Evolutionary conservation across 2,888 invertebrate species (phyloP).

Genomic region (Allacma fusca): DNA sequence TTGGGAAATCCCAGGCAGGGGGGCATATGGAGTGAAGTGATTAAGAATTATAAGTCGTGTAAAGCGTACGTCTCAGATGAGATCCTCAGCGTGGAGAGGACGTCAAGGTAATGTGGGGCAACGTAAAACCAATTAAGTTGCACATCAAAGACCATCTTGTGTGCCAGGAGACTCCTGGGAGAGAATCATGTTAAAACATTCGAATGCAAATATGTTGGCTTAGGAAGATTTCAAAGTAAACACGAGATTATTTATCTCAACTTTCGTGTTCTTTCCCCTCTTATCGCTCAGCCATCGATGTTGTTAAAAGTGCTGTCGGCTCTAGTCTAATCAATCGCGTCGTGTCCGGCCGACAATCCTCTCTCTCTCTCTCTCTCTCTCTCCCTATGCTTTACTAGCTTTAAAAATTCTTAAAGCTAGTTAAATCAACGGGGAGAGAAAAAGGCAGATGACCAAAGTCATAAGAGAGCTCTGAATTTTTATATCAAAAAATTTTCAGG

Average conservation of each 20-base stretch:
- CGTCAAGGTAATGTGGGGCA: constrained; percentile 39
- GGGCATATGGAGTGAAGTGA: constrained; percentile 29
- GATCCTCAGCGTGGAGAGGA: background rate
- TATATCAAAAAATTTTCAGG: background rate
- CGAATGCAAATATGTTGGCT: constrained; percentile 33
- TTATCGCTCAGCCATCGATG: constrained; percentile 26
- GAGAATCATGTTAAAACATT: background rate
- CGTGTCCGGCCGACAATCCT: constrained; percentile 32
- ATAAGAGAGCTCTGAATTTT: background rate
- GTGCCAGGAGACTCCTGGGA: background rate
- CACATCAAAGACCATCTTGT: background rate
- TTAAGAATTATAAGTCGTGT: constrained; percentile 13
- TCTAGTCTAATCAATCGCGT: constrained; percentile 48
- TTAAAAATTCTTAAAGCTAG: no score
- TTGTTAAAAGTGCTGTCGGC: constrained; percentile 46
- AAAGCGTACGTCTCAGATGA: no score
- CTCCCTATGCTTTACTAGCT: background rate
- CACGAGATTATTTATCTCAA: constrained; percentile 35
- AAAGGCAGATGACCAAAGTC: background rate
- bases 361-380: background rate
- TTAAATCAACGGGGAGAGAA: background rate
- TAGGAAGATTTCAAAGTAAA: constrained; percentile 33
- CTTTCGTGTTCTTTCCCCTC: constrained; percentile 34
- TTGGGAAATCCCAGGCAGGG: constrained; percentile 40
- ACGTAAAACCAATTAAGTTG: constrained; percentile 38